Evolutionary conservation across 2,113 vertebrate genomes (phyloP), one percentile per base, ranked within the genome.

Genomic region (Erpornis zantholeuca): DNA sequence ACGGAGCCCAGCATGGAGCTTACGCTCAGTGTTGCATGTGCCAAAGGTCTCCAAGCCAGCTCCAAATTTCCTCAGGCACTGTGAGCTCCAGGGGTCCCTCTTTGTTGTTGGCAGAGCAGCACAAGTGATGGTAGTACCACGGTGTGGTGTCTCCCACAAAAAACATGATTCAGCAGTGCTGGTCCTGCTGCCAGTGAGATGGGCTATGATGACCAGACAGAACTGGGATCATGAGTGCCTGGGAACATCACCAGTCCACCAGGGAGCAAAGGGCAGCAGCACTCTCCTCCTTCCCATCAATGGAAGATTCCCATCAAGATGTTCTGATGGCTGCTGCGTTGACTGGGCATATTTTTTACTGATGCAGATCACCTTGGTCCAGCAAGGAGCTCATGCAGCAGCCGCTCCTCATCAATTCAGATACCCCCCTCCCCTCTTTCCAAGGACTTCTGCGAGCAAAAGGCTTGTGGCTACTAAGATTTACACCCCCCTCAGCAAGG

Each of bases 401-500:
- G 54, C 50, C 3, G 2, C 85, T 82, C 28, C 12, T 89, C 80
- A 94, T 94, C 85, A 87, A 96, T 96, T 94, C 93, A 97, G 89
- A 94, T 85, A 78, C 49, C 94, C 76, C 78, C 82, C 94, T 81
- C 85, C 79, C 88, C 93, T 83, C 80, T 86, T 92, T 60, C 96
- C 97, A 97, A 96, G 97, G 97, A 96, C 97, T 97, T 92, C 36
- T 70, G 77, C 92, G 87, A 97, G 94, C 82, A 96, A 90, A 78
- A 77, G 77, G 65, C 96, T 71, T 47, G 94, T 79, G 88, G 88
- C 90, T 82, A 53, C 69, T 78, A 72, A 94, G 97, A 98, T 98
- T 98, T 98, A 97, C 96, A 96, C 96, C 92, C 96, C 96, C 73
- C 89, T 82, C 89, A 8, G 92, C 97, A 98, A 99, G 99, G 98